A percentile compares a stretch with the other conserved stretches of the same genome.
These are phyloP conservation scores for Intellagama lesueurii DNA, from an alignment of 2,797 vertebrate genomes.

Conservation along the genomic window DNA sequence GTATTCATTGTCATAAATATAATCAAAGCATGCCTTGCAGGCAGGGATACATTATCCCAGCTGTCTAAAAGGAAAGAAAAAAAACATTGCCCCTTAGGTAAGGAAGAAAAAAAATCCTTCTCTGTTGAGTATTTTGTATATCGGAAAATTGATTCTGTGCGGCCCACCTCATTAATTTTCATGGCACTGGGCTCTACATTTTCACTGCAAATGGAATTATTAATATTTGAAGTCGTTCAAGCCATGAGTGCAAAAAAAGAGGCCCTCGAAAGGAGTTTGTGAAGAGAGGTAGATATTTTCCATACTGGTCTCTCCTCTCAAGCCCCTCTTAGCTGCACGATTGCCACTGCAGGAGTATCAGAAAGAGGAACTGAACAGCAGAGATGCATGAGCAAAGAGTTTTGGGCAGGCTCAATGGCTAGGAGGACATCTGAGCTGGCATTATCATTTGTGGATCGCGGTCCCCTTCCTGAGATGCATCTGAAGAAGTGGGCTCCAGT, in stretches of 20 bases:
- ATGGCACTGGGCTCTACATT: constrained; percentile 52
- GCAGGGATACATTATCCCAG: not conserved
- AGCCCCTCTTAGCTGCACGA: not conserved
- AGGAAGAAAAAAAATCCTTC: constrained; percentile 7
- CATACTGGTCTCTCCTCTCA: not conserved
- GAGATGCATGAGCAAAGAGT: not conserved
- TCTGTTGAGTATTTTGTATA: constrained; percentile 55
- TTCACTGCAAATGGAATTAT: constrained; percentile 73
- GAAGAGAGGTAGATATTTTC: not conserved
- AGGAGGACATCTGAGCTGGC: no score
- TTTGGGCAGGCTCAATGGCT: no score
- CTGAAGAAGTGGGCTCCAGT: no score
- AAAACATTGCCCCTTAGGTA: constrained; percentile 19
- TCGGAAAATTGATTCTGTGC: constrained; percentile 70
- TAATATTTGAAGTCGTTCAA: constrained; percentile 68
- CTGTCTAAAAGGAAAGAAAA: constrained; percentile 18
- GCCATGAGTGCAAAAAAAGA: constrained; percentile 28
- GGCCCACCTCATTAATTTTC: constrained; percentile 73
- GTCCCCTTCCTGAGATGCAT: no score
- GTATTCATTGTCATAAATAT: constrained; percentile 40
- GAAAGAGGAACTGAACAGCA: not conserved
- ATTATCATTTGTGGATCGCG: no score
- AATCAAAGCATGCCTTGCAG: constrained; percentile 51
- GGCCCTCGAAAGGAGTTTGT: constrained; percentile 5
- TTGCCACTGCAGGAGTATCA: not conserved